These are phyloP conservation scores for Apocrypta bakeri DNA, from an alignment of 1,140 invertebrate genomes.

Conservation along the genomic window DNA sequence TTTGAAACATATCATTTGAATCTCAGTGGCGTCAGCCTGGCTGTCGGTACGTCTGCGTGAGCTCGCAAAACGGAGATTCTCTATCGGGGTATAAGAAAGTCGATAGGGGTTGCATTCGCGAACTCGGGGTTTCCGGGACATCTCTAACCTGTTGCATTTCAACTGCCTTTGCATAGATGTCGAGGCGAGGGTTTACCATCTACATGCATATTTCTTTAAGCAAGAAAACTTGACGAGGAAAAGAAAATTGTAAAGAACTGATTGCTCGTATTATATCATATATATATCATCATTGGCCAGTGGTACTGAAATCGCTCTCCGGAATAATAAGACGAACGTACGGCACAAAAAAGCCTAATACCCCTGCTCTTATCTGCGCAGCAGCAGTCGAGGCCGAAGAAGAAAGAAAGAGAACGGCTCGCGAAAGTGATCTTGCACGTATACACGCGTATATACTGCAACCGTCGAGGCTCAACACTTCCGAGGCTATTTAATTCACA, in stretches of 20 bases:
- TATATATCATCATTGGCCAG: not conserved
- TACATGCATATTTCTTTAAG: too few species aligned
- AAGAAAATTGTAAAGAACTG: too few species aligned
- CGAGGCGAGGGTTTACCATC: too few species aligned
- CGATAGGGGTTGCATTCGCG: not conserved
- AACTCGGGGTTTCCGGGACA: not conserved
- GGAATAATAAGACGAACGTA: not conserved
- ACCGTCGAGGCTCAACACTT: conserved; percentile 42
- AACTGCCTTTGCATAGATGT: too few species aligned
- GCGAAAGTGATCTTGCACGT: not conserved
- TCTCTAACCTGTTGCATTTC: not conserved
- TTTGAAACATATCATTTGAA: not conserved
- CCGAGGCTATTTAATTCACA: conserved; percentile 46
- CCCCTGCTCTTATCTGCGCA: too few species aligned
- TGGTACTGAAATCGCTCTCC: not conserved
- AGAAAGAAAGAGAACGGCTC: not conserved
- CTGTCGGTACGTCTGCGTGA: conserved; percentile 24
- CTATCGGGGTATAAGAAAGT: conserved; percentile 7
- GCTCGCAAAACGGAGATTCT: conserved; percentile 6
- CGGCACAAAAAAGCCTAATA: not conserved
- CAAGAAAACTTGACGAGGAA: too few species aligned
- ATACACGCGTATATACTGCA: not conserved
- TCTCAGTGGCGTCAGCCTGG: not conserved
- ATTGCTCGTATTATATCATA: not conserved
- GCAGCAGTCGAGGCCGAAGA: not conserved